Evolutionary conservation across 2,113 vertebrate species (phyloP), one percentile per base, ranked within the genome.

Genomic region (Megaceryle torquata): DNA sequence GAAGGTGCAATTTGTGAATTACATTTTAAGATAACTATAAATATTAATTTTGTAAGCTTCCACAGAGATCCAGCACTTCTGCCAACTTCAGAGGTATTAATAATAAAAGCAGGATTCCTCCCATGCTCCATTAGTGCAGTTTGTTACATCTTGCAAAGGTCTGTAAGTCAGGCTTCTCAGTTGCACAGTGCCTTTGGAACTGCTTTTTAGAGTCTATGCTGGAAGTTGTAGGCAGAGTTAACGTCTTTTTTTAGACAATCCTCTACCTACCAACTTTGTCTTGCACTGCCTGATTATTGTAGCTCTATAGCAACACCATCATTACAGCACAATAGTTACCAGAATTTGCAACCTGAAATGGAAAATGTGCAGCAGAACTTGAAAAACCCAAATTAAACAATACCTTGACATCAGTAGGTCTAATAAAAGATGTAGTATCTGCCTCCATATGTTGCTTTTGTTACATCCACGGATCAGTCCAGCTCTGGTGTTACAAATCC

Each of bases 241-340:
- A 54, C 44, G 26, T 94, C 80, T 94, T 95, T 96, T 96, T 94
- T 89, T 95, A 96, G 91, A 93, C 46, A 74, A 75, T 91, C n/a
- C 29, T 84, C 92, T 95, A 91, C 96, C 89, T 95, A 75, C 86
- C 57, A 92, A 81, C 82, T 74, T 96, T 82, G 74, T 89, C 82
- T 95, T 53, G 29, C 24, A 39, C 19, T 26, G 77, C 95, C 74
- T 79, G 50, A 88, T 89, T 46, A 26, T 39, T 68, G 74, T 44
- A 93, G 93, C 93, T 91, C 95, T 97, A 93, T 95, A 95, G 91
- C 96, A 97, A 95, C 95, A 87, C 86, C 51, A 15, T 74, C 59
- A 48, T 93, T 93, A 69, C 33, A 79, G 93, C 81, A 93, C 94
- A 95, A 84, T 86, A 60, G 86, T 51, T 91, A 91, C 72, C 65